phyloP scores from a whole-genome alignment of 2,888 invertebrate species.

The Caenorhabditis sp. region DNA sequence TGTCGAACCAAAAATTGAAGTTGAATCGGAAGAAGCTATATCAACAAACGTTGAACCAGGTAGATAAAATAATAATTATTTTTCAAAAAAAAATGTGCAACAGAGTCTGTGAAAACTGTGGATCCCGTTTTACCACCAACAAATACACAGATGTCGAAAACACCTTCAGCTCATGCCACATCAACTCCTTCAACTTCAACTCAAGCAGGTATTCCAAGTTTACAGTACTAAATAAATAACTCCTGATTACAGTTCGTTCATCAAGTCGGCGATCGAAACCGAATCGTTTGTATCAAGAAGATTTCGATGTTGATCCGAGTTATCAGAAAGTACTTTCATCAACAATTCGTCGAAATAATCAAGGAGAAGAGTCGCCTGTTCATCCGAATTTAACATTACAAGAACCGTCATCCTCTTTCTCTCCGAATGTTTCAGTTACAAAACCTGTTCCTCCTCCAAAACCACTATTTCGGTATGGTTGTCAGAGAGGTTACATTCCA shows the following conservation, averaged over 20 bases:
- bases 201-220: constrained; percentile 1
- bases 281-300: constrained; percentile 26
- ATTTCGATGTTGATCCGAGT: constrained; percentile 14
- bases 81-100: too few species aligned
- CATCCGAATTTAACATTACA: background rate
- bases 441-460: background rate
- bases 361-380: background rate
- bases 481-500: constrained; percentile 24
- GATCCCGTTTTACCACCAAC: too few species aligned
- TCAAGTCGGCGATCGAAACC: constrained; percentile 28
- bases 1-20: too few species aligned
- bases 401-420: background rate
- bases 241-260: background rate
- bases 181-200: background rate
- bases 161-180: too few species aligned
- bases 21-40: too few species aligned
- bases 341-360: background rate
- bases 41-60: too few species aligned
- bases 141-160: too few species aligned
- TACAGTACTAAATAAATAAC: background rate
- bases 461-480: constrained; percentile 15
- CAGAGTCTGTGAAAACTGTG: too few species aligned
- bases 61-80: too few species aligned
- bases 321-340: background rate
- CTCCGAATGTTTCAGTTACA: background rate